phyloP scores from a whole-genome alignment of 2,797 vertebrate genomes.

The Crocidura indochinensis region DNA sequence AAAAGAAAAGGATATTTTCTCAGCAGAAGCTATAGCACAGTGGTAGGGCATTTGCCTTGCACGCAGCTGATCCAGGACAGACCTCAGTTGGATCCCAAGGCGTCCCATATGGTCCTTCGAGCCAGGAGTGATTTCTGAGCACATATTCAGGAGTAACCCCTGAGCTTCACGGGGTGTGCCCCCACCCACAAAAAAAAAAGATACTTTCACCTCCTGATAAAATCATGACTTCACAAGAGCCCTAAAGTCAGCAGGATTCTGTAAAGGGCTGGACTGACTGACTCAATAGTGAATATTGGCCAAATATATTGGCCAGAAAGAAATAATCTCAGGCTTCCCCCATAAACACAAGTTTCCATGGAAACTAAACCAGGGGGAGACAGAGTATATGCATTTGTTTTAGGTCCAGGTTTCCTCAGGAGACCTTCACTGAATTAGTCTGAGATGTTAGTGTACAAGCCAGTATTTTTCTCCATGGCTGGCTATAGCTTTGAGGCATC shows the following conservation, averaged over 20 bases:
- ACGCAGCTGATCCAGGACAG: too few relatives aligned
- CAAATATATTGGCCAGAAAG: conserved; percentile 70
- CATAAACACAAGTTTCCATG: conserved; percentile 79
- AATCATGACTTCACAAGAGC: neutral
- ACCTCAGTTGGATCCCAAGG: neutral
- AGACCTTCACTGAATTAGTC: conserved; percentile 53
- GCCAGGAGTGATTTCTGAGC: too few relatives aligned
- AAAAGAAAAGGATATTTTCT: too few relatives aligned
- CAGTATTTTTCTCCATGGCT: conserved; percentile 55
- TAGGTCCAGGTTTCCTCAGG: conserved; percentile 44
- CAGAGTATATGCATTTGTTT: conserved; percentile 66
- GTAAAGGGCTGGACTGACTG: conserved; percentile 50
- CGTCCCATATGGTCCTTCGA: neutral
- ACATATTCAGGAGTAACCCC: too few relatives aligned
- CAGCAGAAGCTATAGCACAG: too few relatives aligned
- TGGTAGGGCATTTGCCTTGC: too few relatives aligned
- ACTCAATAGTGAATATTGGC: conserved; percentile 32
- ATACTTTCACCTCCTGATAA: conserved; percentile 32
- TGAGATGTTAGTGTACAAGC: conserved; percentile 47
- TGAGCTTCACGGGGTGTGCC: too few relatives aligned
- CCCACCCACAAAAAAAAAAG: neutral
- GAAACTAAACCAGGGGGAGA: conserved; percentile 75
- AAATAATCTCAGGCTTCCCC: conserved; percentile 67
- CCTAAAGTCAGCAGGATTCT: conserved; percentile 58
- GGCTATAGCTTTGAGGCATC: conserved; percentile 67